Base-by-base conservation (phyloP, 2,113 vertebrate genomes). In the Coptodon bakossiorum region DNA sequence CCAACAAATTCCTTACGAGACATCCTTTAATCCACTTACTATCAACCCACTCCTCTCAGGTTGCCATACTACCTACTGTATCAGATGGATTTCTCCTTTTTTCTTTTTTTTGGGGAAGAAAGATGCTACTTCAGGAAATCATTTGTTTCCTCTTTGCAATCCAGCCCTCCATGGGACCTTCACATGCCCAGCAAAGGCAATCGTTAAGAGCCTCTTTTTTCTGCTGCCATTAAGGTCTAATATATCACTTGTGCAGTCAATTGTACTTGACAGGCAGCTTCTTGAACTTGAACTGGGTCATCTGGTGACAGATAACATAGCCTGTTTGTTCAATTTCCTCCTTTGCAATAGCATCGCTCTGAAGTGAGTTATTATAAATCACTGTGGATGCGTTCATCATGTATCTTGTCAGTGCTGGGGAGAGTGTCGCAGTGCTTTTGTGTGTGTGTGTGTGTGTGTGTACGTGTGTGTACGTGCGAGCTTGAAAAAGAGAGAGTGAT, bases 201-300 rank as follows among this genome's bases (percentile, higher is more conserved):
- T 95, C 66, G 84, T 96, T 96, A 97, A 94, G 93, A 92, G 88
- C 91, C 90, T 95, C 90, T 89, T 95, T 96, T 91, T 92, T 81
- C 89, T 93, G 89, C 83, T 91, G 94, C 85, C 94, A 95, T 96
- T 96, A 96, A 96, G 94, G 96, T 96, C 94, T 97, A 97, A 97
- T 96, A 94, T 95, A 96, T 97, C 95, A 97, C 92, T 91, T 9
- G 5, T 95, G 94, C 95, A 95, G 93, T 97, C 88, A 34, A 96
- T 96, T 94, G 95, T 84, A 93, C 96, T 95, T 96, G 95, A 97
- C 94, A 97, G 94, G 93, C 86, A 94, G 90, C 94, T 97, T 96
- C 94, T 96, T 96, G 95, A 96, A 96, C 92, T 96, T 97, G 91
- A 96, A 97, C 95, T 95, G 94, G 96, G 94, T 96, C 94, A 93